Conservation (phyloP, 2,113 vertebrate species). For the Pachyramphus minor region DNA sequence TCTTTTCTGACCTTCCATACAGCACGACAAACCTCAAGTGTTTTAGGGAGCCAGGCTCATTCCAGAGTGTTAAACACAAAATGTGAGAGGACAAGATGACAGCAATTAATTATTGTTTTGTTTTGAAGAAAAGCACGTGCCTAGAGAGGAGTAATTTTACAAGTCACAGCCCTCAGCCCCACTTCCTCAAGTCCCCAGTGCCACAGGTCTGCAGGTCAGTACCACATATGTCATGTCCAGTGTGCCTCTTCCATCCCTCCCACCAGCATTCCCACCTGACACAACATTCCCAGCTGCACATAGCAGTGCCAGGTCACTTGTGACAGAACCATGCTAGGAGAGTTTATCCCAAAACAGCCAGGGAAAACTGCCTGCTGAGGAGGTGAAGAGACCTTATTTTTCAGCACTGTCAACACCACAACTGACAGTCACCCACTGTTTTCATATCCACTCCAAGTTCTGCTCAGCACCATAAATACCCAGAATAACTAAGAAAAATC, state of each 20-base stretch:
- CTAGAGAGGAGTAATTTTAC: neutral
- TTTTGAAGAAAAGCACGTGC: neutral
- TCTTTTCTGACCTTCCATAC: neutral
- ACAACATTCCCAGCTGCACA: neutral
- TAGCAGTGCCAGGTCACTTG: neutral
- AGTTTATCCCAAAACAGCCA: neutral
- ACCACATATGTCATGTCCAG: fast-evolving
- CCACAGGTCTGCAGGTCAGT: neutral
- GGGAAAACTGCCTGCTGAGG: neutral
- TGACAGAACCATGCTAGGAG: fast-evolving
- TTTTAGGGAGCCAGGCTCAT: neutral
- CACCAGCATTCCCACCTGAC: neutral
- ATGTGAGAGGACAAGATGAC: neutral
- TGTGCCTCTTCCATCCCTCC: neutral
- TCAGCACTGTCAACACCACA: neutral
- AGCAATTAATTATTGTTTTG: neutral
- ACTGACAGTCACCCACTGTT: neutral
- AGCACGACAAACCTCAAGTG: neutral
- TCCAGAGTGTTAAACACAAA: neutral
- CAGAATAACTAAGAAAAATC: neutral
- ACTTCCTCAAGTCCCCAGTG: neutral
- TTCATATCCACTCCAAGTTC: neutral
- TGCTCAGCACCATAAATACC: neutral
- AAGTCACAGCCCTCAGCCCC: fast-evolving
- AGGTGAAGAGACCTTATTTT: neutral